phyloP scores from a whole-genome alignment of 2,888 invertebrate genomes.

The Cacoxenus indagator region DNA sequence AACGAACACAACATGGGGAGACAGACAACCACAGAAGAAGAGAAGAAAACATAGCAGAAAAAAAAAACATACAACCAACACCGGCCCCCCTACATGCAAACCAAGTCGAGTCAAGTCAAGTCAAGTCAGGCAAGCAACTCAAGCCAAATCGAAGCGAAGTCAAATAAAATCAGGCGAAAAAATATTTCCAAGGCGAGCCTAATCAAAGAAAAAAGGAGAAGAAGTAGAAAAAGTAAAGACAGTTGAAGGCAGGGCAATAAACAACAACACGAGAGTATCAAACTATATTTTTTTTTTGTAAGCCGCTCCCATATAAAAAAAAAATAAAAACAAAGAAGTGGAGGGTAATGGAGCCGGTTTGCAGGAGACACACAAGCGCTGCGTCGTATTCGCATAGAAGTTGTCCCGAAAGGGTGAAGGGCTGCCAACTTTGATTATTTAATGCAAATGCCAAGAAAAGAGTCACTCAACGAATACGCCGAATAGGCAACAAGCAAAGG shows the following conservation, averaged over 20 bases:
- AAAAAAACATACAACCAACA: neutral
- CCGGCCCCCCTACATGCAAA: neutral
- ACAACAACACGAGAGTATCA: neutral
- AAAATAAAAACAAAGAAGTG: slow-evolving; percentile 42
- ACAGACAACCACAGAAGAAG: neutral
- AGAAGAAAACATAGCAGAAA: neutral
- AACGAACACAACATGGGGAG: neutral
- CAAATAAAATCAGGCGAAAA: neutral
- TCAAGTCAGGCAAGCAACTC: too few relatives aligned
- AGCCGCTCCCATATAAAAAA: slow-evolving; percentile 6
- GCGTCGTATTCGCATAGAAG: too few relatives aligned
- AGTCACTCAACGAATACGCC: too few relatives aligned
- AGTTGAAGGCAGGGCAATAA: slow-evolving; percentile 1
- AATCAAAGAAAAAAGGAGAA: neutral
- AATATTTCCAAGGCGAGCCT: slow-evolving; percentile 13
- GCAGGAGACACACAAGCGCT: too few relatives aligned
- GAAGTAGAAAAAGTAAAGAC: neutral
- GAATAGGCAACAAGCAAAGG: neutral
- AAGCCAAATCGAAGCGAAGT: neutral
- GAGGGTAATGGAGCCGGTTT: too few relatives aligned
- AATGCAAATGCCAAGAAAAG: too few relatives aligned
- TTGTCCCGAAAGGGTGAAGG: too few relatives aligned
- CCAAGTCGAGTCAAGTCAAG: too few relatives aligned
- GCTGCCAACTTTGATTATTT: too few relatives aligned
- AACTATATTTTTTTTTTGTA: neutral